Percentiles rank a stretch among this genome's conserved stretches.
Evolutionary conservation across 2,888 invertebrate species (phyloP).

Genomic region (Proisotoma minuta): DNA sequence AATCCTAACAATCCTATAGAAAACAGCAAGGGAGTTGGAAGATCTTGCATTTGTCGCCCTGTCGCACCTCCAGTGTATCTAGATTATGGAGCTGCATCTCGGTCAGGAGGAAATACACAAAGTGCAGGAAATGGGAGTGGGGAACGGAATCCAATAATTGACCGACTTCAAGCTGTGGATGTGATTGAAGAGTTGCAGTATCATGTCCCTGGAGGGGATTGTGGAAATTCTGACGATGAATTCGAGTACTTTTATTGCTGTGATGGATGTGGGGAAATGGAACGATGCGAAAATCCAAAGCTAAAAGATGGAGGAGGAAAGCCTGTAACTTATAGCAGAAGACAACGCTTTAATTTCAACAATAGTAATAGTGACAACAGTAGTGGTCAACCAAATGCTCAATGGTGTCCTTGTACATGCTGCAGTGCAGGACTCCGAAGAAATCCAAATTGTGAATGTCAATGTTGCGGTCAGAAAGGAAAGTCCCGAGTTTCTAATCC

Average conservation of each 20-base stretch:
- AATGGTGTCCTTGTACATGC: conserved; percentile 25
- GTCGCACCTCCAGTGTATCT: conserved; percentile 29
- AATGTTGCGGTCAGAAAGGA: conserved; percentile 31
- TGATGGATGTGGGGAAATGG: conserved; percentile 38
- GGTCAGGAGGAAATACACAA: conserved; percentile 3
- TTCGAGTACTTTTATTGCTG: conserved; percentile 30
- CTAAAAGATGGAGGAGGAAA: background rate
- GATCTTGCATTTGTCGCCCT: no score
- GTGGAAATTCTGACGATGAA: conserved; percentile 15
- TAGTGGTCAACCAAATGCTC: conserved; percentile 23
- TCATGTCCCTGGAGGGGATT: conserved; percentile 23
- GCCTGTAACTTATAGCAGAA: conserved; percentile 40
- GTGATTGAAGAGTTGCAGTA: conserved; percentile 43
- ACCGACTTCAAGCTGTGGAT: conserved; percentile 43
- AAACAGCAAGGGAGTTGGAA: background rate
- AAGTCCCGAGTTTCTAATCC: conserved; percentile 23
- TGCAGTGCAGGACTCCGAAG: conserved; percentile 32
- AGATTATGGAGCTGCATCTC: conserved; percentile 18
- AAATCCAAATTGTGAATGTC: conserved; percentile 28
- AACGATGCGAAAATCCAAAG: conserved; percentile 12
- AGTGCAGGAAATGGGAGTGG: conserved; percentile 7
- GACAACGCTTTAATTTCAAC: conserved; percentile 43
- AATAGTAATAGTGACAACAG: conserved; percentile 14
- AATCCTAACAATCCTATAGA: background rate
- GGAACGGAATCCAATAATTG: conserved; percentile 24